phyloP scores from a whole-genome alignment of 2,797 vertebrate genomes.

The Erpetoichthys calabaricus region DNA sequence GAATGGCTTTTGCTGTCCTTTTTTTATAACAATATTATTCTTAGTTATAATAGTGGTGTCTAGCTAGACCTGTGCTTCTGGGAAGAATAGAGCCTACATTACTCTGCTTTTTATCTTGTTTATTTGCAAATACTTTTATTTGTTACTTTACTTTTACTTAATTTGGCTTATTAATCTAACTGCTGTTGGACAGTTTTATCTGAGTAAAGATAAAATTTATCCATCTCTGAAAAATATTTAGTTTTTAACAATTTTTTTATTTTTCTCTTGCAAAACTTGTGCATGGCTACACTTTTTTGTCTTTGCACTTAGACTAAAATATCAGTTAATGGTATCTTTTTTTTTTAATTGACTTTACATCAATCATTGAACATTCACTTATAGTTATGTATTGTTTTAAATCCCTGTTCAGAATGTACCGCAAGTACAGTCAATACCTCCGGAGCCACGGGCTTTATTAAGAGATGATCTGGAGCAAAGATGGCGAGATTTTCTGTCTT shows the following conservation, averaged over 20 bases:
- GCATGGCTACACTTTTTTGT: not conserved
- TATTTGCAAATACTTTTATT: too few relatives aligned
- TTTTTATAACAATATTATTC: too few relatives aligned
- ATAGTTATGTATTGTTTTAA: not conserved
- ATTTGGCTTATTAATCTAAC: too few relatives aligned
- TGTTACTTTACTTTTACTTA: too few relatives aligned
- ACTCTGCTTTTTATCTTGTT: too few relatives aligned
- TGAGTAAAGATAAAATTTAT: too few relatives aligned
- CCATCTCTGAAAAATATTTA: too few relatives aligned
- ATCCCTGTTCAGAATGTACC: constrained; percentile 29
- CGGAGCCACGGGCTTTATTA: constrained; percentile 29
- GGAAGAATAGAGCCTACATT: too few relatives aligned
- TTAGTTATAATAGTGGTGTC: too few relatives aligned
- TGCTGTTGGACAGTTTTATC: too few relatives aligned
- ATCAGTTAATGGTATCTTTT: not conserved
- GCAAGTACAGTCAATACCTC: constrained; percentile 18
- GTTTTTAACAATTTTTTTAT: not conserved
- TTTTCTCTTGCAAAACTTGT: constrained; percentile 14
- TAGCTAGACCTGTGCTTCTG: too few relatives aligned
- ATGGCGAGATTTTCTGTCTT: constrained; percentile 46
- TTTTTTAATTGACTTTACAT: not conserved
- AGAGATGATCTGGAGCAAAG: constrained; percentile 32
- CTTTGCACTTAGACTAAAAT: not conserved
- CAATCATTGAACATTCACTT: not conserved
- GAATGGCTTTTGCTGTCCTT: too few relatives aligned